These are phyloP conservation scores for Monoplex corrugatus DNA, from an alignment of 2,888 invertebrate species.

Conservation along the genomic window DNA sequence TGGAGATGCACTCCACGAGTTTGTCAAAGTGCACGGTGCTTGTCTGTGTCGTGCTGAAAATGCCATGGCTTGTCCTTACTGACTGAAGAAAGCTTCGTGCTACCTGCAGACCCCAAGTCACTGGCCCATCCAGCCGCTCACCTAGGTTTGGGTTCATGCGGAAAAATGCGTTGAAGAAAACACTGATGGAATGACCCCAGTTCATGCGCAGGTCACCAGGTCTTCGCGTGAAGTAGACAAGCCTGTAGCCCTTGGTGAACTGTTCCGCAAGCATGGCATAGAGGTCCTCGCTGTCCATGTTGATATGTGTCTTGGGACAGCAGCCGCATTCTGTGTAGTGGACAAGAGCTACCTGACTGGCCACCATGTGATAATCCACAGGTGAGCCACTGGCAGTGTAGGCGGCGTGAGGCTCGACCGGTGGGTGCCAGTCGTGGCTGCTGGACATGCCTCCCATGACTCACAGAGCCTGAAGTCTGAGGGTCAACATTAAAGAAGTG, in stretches of 20 bases:
- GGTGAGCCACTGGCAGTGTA: background rate
- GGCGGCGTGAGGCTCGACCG: background rate
- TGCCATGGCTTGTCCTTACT: background rate
- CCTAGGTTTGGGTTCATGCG: constrained; percentile 20
- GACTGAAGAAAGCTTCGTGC: constrained; percentile 32
- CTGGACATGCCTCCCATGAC: background rate
- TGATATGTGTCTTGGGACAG: background rate
- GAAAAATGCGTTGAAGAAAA: background rate
- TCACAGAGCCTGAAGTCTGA: too few relatives aligned
- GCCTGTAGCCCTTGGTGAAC: constrained; percentile 20
- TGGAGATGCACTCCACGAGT: constrained; percentile 65
- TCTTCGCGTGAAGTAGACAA: background rate
- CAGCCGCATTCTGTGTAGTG: background rate
- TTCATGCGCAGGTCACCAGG: background rate
- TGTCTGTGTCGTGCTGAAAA: background rate
- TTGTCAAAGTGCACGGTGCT: constrained; percentile 55
- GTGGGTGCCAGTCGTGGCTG: constrained; percentile 19
- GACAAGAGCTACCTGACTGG: background rate
- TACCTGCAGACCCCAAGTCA: background rate
- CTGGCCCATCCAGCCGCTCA: background rate
- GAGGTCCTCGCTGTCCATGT: background rate
- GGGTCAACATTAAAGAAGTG: too few relatives aligned
- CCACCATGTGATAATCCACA: constrained; percentile 32
- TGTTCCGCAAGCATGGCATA: constrained; percentile 30
- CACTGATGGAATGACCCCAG: background rate